Conservation (phyloP, 2,888 invertebrate species). For the Heliothis peltigera region DNA sequence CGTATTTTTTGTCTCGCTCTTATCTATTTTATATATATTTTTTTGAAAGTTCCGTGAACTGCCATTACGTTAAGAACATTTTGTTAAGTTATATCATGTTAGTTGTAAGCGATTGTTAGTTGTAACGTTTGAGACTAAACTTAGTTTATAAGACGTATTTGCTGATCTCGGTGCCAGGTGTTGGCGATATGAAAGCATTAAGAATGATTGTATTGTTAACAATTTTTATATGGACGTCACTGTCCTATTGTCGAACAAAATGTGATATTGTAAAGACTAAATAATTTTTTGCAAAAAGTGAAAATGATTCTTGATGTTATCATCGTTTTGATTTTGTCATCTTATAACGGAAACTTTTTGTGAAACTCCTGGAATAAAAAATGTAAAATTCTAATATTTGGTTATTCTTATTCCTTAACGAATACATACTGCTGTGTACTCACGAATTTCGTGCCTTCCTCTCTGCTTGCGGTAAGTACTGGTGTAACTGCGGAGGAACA, state of each 20-base stretch:
- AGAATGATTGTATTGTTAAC: slow-evolving; percentile 88
- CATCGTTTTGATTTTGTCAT: slow-evolving; percentile 88
- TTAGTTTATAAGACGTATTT: slow-evolving; percentile 81
- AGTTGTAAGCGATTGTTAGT: slow-evolving; percentile 84
- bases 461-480: slow-evolving; percentile 77
- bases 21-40: slow-evolving; percentile 76
- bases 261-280: slow-evolving; percentile 89
- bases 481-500: slow-evolving; percentile 75
- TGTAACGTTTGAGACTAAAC: slow-evolving; percentile 82
- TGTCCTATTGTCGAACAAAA: slow-evolving; percentile 87
- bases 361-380: slow-evolving; percentile 88
- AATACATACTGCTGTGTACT: slow-evolving; percentile 51
- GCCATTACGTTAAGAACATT: slow-evolving; percentile 84
- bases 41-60: slow-evolving; percentile 81
- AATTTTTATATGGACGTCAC: slow-evolving; percentile 88
- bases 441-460: slow-evolving; percentile 80
- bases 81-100: slow-evolving; percentile 84
- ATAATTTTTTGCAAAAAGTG: slow-evolving; percentile 83
- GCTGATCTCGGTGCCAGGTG: slow-evolving; percentile 88
- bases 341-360: slow-evolving; percentile 86
- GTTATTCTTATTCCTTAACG: slow-evolving; percentile 44
- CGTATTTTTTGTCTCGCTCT: slow-evolving; percentile 67
- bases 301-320: slow-evolving; percentile 90
- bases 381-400: slow-evolving; percentile 65
- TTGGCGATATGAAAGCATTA: slow-evolving; percentile 88